A percentile compares a stretch with the other conserved stretches of the same genome.
These are phyloP conservation scores for Sacculina carcini DNA, from an alignment of 2,888 invertebrate species.

Conservation along the genomic window DNA sequence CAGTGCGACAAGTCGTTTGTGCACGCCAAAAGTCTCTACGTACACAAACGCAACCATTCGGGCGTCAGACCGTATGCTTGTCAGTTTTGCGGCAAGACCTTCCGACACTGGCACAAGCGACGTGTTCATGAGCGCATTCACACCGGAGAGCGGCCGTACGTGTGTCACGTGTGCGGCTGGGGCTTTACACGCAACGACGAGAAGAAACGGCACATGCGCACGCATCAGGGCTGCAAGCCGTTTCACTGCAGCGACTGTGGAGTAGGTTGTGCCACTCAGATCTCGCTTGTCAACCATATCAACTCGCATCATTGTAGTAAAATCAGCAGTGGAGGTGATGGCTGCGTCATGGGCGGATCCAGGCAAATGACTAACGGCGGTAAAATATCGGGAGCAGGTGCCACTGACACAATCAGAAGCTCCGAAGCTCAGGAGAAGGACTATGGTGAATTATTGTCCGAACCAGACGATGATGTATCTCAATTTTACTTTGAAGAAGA, in stretches of 20 bases:
- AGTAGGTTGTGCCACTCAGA: conserved; percentile 13
- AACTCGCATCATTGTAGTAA: conserved; percentile 11
- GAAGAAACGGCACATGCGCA: conserved; percentile 13
- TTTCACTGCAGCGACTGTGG: conserved; percentile 13
- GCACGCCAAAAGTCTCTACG: conserved; percentile 12
- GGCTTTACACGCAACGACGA: conserved; percentile 14
- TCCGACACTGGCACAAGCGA: conserved; percentile 14
- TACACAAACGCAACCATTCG: conserved; percentile 13
- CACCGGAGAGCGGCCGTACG: conserved; percentile 13
- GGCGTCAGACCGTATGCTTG: conserved; percentile 13
- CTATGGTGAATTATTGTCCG: background rate
- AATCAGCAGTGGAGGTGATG: background rate
- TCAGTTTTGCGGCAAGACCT: conserved; percentile 12
- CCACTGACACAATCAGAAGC: background rate
- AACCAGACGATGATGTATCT: no score
- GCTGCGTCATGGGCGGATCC: background rate
- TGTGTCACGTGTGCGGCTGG: conserved; percentile 12
- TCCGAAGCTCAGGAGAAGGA: background rate
- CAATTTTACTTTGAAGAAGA: no score
- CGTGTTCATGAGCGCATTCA: conserved; percentile 13
- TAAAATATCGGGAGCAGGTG: background rate
- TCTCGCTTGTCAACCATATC: conserved; percentile 12
- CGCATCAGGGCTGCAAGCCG: conserved; percentile 12
- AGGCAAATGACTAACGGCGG: no score
- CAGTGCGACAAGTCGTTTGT: conserved; percentile 12